Conservation (phyloP, 2,797 vertebrate species). For the Sternarchorhynchus goeldii region DNA sequence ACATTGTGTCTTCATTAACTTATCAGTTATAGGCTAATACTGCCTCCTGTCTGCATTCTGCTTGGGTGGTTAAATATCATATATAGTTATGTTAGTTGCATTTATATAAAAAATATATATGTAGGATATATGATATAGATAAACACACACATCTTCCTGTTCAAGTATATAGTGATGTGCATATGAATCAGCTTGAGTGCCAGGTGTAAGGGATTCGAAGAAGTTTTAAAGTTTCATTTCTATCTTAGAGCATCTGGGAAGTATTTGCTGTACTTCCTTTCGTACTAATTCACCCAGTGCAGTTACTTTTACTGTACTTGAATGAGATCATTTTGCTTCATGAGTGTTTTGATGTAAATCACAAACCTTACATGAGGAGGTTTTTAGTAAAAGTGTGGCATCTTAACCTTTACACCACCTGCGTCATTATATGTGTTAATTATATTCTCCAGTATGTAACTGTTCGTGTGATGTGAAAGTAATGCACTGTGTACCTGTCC, state of each 20-base stretch:
- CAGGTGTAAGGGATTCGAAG: not conserved
- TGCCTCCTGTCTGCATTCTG: too few relatives aligned
- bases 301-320: not conserved
- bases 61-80: too few relatives aligned
- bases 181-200: not conserved
- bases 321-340: not conserved
- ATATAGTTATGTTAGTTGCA: too few relatives aligned
- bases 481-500: not conserved
- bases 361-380: not conserved
- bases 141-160: too few relatives aligned
- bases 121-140: not conserved
- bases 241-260: not conserved
- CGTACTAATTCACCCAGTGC: not conserved
- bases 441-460: not conserved
- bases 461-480: not conserved
- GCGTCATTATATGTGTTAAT: not conserved
- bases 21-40: too few relatives aligned
- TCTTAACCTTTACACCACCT: not conserved
- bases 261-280: not conserved
- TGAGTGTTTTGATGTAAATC: not conserved
- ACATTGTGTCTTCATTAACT: too few relatives aligned
- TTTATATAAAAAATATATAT: not conserved
- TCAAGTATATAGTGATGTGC: not conserved
- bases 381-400: not conserved
- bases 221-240: not conserved